Percentiles rank a stretch among this genome's conserved stretches.
Conservation (phyloP, 2,797 vertebrate genomes). For the Hirundo rustica region DNA sequence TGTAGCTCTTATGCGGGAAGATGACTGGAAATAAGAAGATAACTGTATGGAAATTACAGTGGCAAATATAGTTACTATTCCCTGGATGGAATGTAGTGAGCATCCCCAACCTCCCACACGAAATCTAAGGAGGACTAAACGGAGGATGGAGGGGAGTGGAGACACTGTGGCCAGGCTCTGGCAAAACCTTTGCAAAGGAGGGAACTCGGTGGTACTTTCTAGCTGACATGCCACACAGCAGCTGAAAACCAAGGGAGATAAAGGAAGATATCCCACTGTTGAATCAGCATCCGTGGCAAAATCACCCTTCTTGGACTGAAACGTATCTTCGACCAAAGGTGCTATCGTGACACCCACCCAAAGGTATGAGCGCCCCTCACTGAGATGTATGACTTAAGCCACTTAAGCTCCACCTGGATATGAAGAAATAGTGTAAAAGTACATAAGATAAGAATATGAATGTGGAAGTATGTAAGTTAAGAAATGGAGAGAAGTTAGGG, state of each 20-base stretch:
- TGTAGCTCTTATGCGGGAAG: neutral
- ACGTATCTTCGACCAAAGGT: neutral
- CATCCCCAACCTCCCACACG: neutral
- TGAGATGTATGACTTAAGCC: neutral
- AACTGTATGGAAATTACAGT: neutral
- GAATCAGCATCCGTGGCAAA: neutral
- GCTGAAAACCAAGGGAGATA: neutral
- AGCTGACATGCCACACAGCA: neutral
- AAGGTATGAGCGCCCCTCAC: neutral
- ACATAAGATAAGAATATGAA: neutral
- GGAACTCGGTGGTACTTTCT: neutral
- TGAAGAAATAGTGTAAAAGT: neutral
- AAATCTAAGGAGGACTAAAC: neutral
- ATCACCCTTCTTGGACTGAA: neutral
- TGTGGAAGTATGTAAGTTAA: neutral
- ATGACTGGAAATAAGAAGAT: neutral
- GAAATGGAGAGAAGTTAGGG: neutral
- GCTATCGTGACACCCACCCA: no score
- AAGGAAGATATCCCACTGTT: neutral
- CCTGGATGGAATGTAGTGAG: neutral
- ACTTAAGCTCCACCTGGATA: neutral
- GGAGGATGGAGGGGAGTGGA: neutral
- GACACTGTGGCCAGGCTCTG: fast-evolving
- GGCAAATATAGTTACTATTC: neutral
- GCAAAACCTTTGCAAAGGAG: neutral